Evolutionary conservation across 2,888 invertebrate species (phyloP).

Genomic region (Mesochorus sp.): DNA sequence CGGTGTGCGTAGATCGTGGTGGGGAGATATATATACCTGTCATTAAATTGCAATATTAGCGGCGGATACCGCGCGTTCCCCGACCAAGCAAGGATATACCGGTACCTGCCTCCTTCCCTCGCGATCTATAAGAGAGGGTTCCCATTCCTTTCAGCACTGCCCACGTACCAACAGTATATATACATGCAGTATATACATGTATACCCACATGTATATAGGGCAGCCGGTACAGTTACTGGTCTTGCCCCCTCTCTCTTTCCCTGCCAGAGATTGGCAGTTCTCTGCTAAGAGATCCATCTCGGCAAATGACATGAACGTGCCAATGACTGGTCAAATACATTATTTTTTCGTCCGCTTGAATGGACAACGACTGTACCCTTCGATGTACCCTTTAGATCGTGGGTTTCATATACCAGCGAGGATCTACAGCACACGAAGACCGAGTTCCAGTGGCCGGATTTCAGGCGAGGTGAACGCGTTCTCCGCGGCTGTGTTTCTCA

Average conservation of each 20-base stretch:
- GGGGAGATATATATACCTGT: neutral
- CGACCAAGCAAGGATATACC: neutral
- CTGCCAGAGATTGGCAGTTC: neutral
- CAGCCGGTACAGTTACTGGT: neutral
- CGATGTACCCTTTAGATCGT: conserved; percentile 8
- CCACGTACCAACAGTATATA: neutral
- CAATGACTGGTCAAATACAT: neutral
- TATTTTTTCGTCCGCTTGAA: neutral
- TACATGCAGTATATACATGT: neutral
- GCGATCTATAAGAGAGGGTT: neutral
- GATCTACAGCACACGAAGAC: conserved; percentile 3
- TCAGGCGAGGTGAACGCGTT: conserved; percentile 65
- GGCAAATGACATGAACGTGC: neutral
- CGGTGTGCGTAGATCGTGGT: too few species aligned
- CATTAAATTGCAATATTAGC: conserved; percentile 32
- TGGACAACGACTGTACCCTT: neutral
- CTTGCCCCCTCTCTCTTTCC: too few species aligned
- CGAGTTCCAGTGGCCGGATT: conserved; percentile 65
- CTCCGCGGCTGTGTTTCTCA: conserved; percentile 46
- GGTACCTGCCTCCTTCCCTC: conserved; percentile 31
- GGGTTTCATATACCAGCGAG: conserved; percentile 19
- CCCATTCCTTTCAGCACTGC: conserved; percentile 11
- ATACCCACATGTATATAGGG: neutral
- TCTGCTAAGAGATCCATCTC: neutral
- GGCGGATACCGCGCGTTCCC: conserved; percentile 14